These are phyloP conservation scores for Tethea ocularis DNA, from an alignment of 2,888 invertebrate genomes.

Conservation along the genomic window DNA sequence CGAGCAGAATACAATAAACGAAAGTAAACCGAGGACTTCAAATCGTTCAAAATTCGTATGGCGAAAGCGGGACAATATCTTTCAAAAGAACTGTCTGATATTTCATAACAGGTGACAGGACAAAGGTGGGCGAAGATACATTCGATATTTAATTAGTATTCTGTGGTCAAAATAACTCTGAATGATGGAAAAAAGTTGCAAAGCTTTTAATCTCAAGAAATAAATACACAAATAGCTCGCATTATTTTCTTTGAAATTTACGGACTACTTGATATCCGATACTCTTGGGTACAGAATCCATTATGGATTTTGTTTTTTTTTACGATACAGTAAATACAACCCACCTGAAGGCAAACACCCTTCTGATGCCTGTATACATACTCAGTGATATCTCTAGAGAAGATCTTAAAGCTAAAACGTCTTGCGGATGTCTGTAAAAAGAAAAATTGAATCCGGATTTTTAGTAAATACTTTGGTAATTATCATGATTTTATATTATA, in stretches of 20 bases:
- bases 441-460: neutral
- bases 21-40: neutral
- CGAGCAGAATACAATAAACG: too few species aligned
- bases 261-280: neutral
- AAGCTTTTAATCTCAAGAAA: neutral
- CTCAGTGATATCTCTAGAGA: neutral
- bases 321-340: neutral
- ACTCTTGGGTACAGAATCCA: conserved; percentile 6
- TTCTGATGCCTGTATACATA: neutral
- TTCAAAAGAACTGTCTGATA: too few species aligned
- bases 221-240: neutral
- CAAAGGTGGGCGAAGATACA: too few species aligned
- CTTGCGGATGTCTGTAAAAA: neutral
- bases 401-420: neutral
- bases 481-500: too few species aligned
- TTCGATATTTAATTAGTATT: too few species aligned
- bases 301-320: conserved; percentile 5
- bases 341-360: conserved; percentile 3
- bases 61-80: too few species aligned
- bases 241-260: neutral
- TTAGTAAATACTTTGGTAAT: too few species aligned
- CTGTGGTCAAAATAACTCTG: neutral
- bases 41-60: too few species aligned
- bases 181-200: neutral
- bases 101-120: too few species aligned